Percentiles rank a stretch among this genome's conserved stretches.
These are phyloP conservation scores for Agapostemon virescens DNA, from an alignment of 2,888 invertebrate genomes.

Conservation along the genomic window DNA sequence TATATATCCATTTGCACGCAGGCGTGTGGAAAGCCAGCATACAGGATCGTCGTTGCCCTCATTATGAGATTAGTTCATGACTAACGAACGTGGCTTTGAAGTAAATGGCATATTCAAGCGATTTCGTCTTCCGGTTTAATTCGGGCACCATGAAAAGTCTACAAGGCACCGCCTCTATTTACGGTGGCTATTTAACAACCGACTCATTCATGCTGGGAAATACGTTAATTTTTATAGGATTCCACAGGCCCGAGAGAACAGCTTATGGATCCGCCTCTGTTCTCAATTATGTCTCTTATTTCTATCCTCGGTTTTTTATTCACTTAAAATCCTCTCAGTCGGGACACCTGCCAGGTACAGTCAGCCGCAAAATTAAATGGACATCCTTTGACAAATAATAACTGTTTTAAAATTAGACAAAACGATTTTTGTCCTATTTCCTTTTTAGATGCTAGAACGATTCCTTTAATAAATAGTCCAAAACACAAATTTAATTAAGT, in stretches of 20 bases:
- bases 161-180: neutral
- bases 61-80: slow-evolving; percentile 25
- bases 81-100: neutral
- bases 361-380: too few species aligned
- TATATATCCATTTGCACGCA: slow-evolving; percentile 53
- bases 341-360: neutral
- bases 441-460: too few species aligned
- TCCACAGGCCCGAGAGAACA: neutral
- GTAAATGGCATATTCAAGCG: slow-evolving; percentile 11
- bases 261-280: neutral
- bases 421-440: too few species aligned
- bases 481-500: too few species aligned
- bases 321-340: neutral
- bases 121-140: neutral
- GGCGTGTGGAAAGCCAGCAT: slow-evolving; percentile 31
- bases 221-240: neutral
- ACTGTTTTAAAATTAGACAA: too few species aligned
- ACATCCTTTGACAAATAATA: too few species aligned
- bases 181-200: neutral
- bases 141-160: neutral
- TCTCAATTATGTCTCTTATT: neutral
- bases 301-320: neutral
- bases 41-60: slow-evolving; percentile 10
- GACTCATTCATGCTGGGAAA: neutral
- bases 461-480: too few species aligned